A percentile compares a stretch with the other conserved stretches of the same genome.
Evolutionary conservation across 2,888 invertebrate genomes (phyloP).

Genomic region (Agrenia bidenticulata): DNA sequence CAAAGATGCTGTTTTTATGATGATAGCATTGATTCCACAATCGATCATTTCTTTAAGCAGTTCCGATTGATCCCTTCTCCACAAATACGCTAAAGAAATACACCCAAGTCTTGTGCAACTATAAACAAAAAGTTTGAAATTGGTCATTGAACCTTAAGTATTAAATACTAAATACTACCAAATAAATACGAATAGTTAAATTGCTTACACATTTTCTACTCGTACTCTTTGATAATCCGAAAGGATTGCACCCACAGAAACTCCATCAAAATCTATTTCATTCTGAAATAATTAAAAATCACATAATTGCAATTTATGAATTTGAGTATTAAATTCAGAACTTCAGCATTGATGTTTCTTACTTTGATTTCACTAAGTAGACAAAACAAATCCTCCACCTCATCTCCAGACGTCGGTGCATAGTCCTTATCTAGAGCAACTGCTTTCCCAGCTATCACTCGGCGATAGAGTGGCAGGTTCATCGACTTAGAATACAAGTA

Average conservation of each 20-base stretch:
- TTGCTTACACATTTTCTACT: constrained; percentile 93
- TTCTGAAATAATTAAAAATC: constrained; percentile 57
- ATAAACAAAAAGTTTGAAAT: constrained; percentile 34
- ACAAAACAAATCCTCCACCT: constrained; percentile 94
- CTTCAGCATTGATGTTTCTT: too few species aligned
- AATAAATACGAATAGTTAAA: background rate
- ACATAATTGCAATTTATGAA: background rate
- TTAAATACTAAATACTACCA: too few species aligned
- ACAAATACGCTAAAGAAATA: constrained; percentile 86
- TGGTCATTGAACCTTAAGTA: too few species aligned
- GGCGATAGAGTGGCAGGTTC: constrained; percentile 84
- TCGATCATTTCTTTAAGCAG: constrained; percentile 95
- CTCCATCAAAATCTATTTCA: constrained; percentile 79
- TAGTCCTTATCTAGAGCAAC: constrained; percentile 76
- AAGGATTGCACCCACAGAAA: constrained; percentile 95
- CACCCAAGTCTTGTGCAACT: constrained; percentile 89
- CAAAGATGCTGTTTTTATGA: constrained; percentile 96
- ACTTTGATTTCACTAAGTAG: constrained; percentile 77
- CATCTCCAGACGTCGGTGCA: constrained; percentile 79
- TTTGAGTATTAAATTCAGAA: too few species aligned
- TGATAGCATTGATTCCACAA: constrained; percentile 85
- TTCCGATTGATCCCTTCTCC: constrained; percentile 93
- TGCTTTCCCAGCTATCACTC: constrained; percentile 81
- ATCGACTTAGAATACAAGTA: constrained; percentile 89
- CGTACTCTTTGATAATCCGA: constrained; percentile 98